Base-by-base conservation (phyloP, 2,797 vertebrate species). In the Mormyrops attenuatus region DNA sequence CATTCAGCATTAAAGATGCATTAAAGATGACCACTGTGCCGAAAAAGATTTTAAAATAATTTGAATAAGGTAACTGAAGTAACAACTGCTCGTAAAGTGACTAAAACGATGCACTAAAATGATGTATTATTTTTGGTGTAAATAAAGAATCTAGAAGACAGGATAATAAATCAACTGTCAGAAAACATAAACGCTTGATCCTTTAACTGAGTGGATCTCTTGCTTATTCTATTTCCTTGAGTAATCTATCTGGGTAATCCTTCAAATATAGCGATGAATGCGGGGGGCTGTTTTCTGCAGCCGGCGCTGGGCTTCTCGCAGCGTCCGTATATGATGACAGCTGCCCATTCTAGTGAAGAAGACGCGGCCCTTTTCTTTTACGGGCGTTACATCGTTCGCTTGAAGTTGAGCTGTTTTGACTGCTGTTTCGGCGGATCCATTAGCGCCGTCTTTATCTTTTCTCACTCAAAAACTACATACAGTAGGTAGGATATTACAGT, bases 141-240 rank as follows among this genome's bases (percentile, higher is more conserved):
- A 82, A 82, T 82, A 8, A 82, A 47, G 77, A 82, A 82, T 82
- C 17, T 47, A 82, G 20, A 47, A n/a, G 77, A 82, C 3, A 80
- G 73, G 22, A 47, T 82, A 82, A 82, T 47, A 22, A 47, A 20
- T 80, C 38, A 44, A 47, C 77, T 82, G 77, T 82, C 41, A n/a
- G 41, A 44, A 47, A 82, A 82, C 69, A 82, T 47, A 52, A 77
- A 85, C 84, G n/a, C 49, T 22, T 52, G 84, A 52, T 50, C 44
- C 80, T 52, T 85, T 85, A 85, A 85, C 84, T 85, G 22, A 47
- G 80, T 84, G 80, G 47, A 77, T 77, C 69, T 41, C 34, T 77
- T 77, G 69, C 69, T 77, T 41, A 82, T 82, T 82, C 41, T 20
- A 44, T 82, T 82, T 47, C 41, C 41, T 9, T 82, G 41, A 44